Evolutionary conservation across 2,888 invertebrate genomes (phyloP), one percentile per base, ranked within the genome.

Genomic region (Caenorhabditis plicata): DNA sequence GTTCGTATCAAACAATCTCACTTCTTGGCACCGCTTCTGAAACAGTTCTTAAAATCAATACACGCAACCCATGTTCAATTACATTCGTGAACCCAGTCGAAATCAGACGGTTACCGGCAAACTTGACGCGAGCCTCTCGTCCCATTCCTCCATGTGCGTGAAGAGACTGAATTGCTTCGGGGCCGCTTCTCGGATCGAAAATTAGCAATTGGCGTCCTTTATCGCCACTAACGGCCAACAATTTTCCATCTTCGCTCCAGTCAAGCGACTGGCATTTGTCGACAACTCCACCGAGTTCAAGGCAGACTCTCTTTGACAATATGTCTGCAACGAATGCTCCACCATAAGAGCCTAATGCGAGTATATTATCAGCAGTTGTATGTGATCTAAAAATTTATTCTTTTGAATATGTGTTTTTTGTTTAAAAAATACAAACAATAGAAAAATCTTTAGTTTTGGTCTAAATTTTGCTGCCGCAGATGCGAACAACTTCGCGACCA

Each of bases 61-160:
- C 11, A 36, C 20, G 17, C 5, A 36, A 9, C 7, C 8, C 11
- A 29, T 29, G 7, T 29, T 29, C 11, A 11, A 15, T 81, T 78
- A 86, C 86, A 27, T 89, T 86, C 83, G 91, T 90, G 82, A 93
- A 94, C 86, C 86, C 94, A 36, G 93, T 92, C 7, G 91, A 90
- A 9, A 94, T 83, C 67, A 95, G 87, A 64, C 88, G 86, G 73
- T 90, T 89, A 2, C 91, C 92, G 0, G 94, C 84, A 91, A 92
- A 95, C 3, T 92, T 88, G 1, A 92, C 87, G 53, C 93, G 85
- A 2, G 68, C 71, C 41, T 76, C 76, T 26, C 75, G 49, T 4
- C 76, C 75, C 57, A 71, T 61, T 48, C 75, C 74, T 22, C 48
- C 57, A 63, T 76, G 76, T 27, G 64, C 48, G 17, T 64, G 56